phyloP scores from a whole-genome alignment of 1,140 invertebrate genomes.

The Formica selysi region DNA sequence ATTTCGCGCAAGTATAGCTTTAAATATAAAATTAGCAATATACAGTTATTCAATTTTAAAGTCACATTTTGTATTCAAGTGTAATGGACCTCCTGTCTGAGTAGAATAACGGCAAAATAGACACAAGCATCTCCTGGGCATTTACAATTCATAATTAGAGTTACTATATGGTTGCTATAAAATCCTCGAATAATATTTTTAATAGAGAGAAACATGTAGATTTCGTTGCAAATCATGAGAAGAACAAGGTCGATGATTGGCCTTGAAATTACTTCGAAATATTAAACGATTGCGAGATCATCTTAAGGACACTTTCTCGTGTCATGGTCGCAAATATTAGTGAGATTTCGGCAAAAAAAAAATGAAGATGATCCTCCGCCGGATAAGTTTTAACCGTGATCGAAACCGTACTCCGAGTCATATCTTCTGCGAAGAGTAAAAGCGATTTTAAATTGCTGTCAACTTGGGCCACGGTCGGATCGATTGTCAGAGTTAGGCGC shows the following conservation, averaged over 20 bases:
- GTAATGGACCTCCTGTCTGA: neutral
- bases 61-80: neutral
- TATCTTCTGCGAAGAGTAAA: slow-evolving; percentile 62
- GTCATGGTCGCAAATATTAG: neutral
- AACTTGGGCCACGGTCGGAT: slow-evolving; percentile 85
- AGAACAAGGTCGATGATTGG: neutral
- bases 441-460: slow-evolving; percentile 83
- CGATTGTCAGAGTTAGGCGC: slow-evolving; percentile 82
- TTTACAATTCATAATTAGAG: neutral
- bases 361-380: slow-evolving; percentile 42
- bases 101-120: neutral
- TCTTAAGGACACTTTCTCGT: slow-evolving; percentile 24
- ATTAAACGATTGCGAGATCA: slow-evolving; percentile 17
- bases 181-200: neutral
- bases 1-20: neutral
- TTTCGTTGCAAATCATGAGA: slow-evolving; percentile 1
- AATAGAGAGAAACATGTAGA: neutral
- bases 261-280: neutral
- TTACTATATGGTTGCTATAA: neutral
- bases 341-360: neutral
- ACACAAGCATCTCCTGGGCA: neutral
- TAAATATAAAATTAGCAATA: neutral
- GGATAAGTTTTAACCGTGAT: slow-evolving; percentile 23
- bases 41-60: slow-evolving; percentile 2
- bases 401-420: neutral